These are phyloP conservation scores for Hyphantria cunea DNA, from an alignment of 1,140 invertebrate genomes.

Conservation along the genomic window DNA sequence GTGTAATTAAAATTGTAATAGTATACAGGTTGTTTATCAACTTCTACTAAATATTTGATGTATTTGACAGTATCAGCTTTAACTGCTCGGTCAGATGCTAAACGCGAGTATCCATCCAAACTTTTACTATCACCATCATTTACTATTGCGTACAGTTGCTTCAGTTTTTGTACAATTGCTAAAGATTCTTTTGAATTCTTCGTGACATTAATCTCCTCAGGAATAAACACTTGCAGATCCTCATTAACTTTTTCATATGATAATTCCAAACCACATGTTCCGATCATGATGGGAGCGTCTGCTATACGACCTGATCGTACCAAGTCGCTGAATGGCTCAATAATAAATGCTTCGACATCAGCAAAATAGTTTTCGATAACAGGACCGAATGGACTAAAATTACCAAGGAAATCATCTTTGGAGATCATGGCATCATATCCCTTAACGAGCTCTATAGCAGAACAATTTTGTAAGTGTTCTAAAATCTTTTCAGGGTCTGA, in stretches of 20 bases:
- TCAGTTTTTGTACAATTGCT: slow-evolving; percentile 58
- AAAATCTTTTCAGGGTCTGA: slow-evolving; percentile 58
- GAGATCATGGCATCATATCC: slow-evolving; percentile 45
- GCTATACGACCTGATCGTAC: slow-evolving; percentile 61
- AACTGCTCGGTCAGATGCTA: slow-evolving; percentile 65
- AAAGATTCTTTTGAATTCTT: slow-evolving; percentile 56
- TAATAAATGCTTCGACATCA: slow-evolving; percentile 61
- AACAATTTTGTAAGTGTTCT: slow-evolving; percentile 59
- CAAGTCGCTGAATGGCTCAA: slow-evolving; percentile 56
- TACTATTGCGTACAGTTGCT: slow-evolving; percentile 64
- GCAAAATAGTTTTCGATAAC: slow-evolving; percentile 71
- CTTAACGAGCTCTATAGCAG: slow-evolving; percentile 63
- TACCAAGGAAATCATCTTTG: slow-evolving; percentile 14
- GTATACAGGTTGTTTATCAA: slow-evolving; percentile 67
- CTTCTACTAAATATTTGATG: slow-evolving; percentile 55
- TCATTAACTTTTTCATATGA: slow-evolving; percentile 43
- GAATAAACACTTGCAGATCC: slow-evolving; percentile 68
- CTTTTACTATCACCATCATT: slow-evolving; percentile 33
- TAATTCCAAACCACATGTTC: slow-evolving; percentile 58
- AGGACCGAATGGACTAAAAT: slow-evolving; percentile 43
- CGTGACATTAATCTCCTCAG: slow-evolving; percentile 55
- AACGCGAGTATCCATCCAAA: slow-evolving; percentile 22
- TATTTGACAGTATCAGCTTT: slow-evolving; percentile 63
- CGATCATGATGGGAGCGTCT: slow-evolving; percentile 68
- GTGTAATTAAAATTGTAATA: slow-evolving; percentile 76